phyloP scores from a whole-genome alignment of 2,113 vertebrate species.

The Picathartes gymnocephalus region DNA sequence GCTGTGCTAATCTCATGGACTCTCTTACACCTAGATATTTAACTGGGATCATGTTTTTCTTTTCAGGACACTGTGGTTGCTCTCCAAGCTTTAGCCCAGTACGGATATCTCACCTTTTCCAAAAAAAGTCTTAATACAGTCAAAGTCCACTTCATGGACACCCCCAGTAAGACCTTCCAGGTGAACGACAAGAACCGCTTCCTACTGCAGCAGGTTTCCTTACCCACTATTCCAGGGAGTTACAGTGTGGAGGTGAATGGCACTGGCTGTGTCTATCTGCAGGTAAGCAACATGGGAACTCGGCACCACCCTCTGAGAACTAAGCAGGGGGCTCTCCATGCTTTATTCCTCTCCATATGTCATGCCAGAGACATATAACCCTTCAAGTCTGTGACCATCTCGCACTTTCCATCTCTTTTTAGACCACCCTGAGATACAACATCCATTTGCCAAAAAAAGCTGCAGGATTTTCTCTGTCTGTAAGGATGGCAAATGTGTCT shows the following conservation, averaged over 20 bases:
- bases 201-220: conserved; percentile 48
- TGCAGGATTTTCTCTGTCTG: conserved; percentile 53
- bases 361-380: not conserved
- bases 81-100: conserved; percentile 67
- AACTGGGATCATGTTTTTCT: not conserved
- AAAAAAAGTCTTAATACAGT: not conserved
- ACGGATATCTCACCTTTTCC: conserved; percentile 57
- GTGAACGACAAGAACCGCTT: conserved; percentile 60
- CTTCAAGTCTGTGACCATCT: not conserved
- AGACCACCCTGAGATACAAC: conserved; percentile 70
- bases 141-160: not conserved
- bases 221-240: conserved; percentile 8
- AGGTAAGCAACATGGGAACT: conserved; percentile 52
- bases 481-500: not conserved
- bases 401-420: not conserved
- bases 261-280: conserved; percentile 60
- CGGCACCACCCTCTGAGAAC: not conserved
- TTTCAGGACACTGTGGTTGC: conserved; percentile 70
- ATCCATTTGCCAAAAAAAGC: conserved; percentile 15
- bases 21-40: not conserved
- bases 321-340: not conserved
- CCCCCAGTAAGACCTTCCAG: conserved; percentile 6
- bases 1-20: not conserved
- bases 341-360: not conserved
- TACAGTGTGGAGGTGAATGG: conserved; percentile 58